A percentile compares a stretch with the other conserved stretches of the same genome.
Evolutionary conservation across 2,888 invertebrate species (phyloP).

Genomic region (Dryobota labecula): DNA sequence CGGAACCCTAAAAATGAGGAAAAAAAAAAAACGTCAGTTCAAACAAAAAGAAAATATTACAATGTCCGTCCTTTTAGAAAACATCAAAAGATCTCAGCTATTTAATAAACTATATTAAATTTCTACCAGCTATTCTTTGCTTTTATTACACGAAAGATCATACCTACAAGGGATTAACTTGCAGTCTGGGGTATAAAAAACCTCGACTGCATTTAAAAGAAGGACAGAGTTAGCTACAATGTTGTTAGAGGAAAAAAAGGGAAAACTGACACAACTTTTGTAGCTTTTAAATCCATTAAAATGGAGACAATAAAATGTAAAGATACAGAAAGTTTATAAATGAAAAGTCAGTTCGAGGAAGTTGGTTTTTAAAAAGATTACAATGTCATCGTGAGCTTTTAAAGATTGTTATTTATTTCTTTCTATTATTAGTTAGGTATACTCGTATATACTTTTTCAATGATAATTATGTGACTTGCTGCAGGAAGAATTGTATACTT

Average conservation of each 20-base stretch:
- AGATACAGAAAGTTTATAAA: background rate
- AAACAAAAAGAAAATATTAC: background rate
- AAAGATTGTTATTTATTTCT: background rate
- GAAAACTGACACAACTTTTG: slow-evolving; percentile 6
- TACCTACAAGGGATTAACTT: slow-evolving; percentile 25
- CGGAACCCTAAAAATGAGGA: too few species aligned
- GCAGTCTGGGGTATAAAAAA: background rate
- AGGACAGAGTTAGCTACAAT: background rate
- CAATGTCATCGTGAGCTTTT: background rate
- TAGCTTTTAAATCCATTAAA: slow-evolving; percentile 2
- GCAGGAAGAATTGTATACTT: background rate
- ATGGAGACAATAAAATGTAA: background rate
- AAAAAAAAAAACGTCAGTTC: background rate
- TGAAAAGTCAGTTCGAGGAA: background rate
- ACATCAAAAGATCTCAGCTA: slow-evolving; percentile 22
- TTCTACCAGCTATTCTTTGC: slow-evolving; percentile 10
- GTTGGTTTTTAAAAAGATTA: background rate
- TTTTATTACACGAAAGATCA: slow-evolving; percentile 7
- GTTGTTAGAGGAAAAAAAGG: background rate
- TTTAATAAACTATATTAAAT: slow-evolving; percentile 14
- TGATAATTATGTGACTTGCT: background rate
- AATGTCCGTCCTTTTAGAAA: slow-evolving; percentile 9
- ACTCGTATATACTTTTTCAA: background rate
- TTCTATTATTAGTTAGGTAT: background rate
- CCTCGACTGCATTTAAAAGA: background rate